These are phyloP conservation scores for Anolis sagrei DNA, from an alignment of 2,113 vertebrate species.

Conservation along the genomic window DNA sequence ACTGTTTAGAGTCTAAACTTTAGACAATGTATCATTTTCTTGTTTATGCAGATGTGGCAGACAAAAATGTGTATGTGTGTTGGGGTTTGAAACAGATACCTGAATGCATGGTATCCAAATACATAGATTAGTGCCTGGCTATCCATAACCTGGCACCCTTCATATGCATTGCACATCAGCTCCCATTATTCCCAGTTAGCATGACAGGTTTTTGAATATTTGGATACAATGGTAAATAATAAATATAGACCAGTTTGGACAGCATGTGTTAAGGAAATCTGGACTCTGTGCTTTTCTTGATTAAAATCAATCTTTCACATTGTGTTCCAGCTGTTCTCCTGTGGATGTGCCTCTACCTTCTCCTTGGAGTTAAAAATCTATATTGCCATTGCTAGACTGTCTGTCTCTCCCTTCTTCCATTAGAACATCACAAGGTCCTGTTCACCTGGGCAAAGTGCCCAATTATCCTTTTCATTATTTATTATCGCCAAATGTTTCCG, in stretches of 20 bases:
- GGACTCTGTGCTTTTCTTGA: neutral
- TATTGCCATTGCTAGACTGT: neutral
- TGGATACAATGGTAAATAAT: no score
- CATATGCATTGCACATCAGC: no score
- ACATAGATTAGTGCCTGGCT: neutral
- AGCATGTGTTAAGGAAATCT: neutral
- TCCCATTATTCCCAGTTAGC: neutral
- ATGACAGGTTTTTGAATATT: no score
- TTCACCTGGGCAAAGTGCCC: neutral
- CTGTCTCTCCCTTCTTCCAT: neutral
- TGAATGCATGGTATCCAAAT: neutral
- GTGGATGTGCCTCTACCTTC: neutral
- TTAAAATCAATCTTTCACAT: neutral
- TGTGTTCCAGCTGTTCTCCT: neutral
- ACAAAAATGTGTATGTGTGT: no score
- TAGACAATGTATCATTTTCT: neutral
- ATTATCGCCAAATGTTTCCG: neutral
- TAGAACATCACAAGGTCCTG: rapidly evolving
- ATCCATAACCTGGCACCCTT: no score
- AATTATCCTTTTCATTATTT: neutral
- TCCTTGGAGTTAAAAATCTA: neutral
- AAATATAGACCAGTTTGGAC: no score
- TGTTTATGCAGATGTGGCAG: neutral
- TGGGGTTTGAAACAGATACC: neutral
- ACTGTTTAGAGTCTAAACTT: no score